These are phyloP conservation scores for Anhinga anhinga DNA, from an alignment of 2,113 vertebrate species.

Conservation along the genomic window DNA sequence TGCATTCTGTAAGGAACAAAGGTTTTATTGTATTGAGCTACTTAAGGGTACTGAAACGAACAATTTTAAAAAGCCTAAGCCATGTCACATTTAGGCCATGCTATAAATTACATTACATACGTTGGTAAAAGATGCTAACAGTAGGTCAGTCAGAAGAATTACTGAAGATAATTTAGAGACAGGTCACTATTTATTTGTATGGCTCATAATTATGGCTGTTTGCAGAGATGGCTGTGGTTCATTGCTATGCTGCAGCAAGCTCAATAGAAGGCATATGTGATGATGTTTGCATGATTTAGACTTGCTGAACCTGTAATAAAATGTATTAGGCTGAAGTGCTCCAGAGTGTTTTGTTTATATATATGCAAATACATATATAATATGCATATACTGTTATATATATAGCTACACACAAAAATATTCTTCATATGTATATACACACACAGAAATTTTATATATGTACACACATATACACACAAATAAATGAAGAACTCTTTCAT, in stretches of 20 bases:
- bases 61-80: constrained; percentile 33
- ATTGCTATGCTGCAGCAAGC: not conserved
- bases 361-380: not conserved
- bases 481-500: not conserved
- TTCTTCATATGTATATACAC: not conserved
- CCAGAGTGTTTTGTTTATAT: not conserved
- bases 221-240: not conserved
- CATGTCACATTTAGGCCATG: not conserved
- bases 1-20: constrained; percentile 64
- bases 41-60: constrained; percentile 20
- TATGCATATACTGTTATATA: not conserved
- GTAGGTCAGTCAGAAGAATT: not conserved
- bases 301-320: not conserved
- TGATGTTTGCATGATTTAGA: not conserved
- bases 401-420: not conserved
- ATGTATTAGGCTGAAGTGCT: not conserved
- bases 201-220: not conserved
- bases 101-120: not conserved
- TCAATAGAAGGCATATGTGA: not conserved
- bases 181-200: not conserved
- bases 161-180: not conserved
- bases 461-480: not conserved
- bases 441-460: not conserved
- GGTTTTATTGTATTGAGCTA: constrained; percentile 64
- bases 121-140: not conserved